Evolutionary conservation across 2,113 vertebrate genomes (phyloP).

Genomic region (Athene cunicularia): DNA sequence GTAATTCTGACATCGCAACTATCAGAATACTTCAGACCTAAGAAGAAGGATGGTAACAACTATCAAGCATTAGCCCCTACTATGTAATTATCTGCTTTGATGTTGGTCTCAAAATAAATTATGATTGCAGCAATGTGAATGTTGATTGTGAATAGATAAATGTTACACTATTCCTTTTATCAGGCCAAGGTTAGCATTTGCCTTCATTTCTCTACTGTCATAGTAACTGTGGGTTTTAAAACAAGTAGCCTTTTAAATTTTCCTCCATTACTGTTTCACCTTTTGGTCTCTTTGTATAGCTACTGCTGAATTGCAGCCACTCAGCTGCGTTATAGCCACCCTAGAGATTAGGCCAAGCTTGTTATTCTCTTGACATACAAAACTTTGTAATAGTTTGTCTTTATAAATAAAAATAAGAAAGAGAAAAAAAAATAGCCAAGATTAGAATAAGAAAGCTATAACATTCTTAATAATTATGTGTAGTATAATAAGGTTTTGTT

Average conservation of each 20-base stretch:
- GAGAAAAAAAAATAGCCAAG: conserved; percentile 9
- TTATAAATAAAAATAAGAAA: not conserved
- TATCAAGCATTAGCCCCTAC: not conserved
- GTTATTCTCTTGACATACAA: not conserved
- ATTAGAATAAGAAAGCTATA: not conserved
- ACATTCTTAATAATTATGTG: not conserved
- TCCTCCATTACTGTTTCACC: not conserved
- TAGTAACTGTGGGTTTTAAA: not conserved
- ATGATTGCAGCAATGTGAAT: not conserved
- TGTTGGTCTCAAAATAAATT: not conserved
- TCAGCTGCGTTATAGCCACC: accelerated
- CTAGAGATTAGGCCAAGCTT: not conserved
- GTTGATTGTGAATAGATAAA: not conserved
- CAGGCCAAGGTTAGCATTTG: not conserved
- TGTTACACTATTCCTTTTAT: not conserved
- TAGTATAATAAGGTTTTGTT: not conserved
- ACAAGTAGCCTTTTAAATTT: not conserved
- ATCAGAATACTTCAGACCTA: not conserved
- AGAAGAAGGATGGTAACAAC: not conserved
- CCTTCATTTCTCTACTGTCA: not conserved
- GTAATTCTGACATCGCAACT: not conserved
- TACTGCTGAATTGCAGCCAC: not conserved
- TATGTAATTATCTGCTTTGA: not conserved
- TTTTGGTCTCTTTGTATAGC: not conserved
- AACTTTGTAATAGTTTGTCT: not conserved